A percentile compares a stretch with the other conserved stretches of the same genome.
Conservation (phyloP, 2,113 vertebrate species). For the Rutilus rutilus region DNA sequence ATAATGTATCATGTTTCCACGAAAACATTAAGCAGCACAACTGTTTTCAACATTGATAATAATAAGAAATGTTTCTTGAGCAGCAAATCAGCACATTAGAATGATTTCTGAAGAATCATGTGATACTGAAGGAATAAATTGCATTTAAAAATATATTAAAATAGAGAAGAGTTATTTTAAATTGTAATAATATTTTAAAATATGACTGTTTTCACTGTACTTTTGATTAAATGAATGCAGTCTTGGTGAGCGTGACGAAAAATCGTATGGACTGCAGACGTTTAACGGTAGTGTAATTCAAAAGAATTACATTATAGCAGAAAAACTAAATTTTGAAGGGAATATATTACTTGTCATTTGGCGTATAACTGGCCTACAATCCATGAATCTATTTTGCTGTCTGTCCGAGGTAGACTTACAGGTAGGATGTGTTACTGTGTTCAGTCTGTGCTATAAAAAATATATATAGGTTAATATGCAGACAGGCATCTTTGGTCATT, state of each 20-base stretch:
- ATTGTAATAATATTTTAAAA: not conserved
- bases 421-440: not conserved
- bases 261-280: not conserved
- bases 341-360: not conserved
- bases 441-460: not conserved
- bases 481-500: not conserved
- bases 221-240: not conserved
- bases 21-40: not conserved
- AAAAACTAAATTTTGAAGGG: not conserved
- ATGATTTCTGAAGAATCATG: not conserved
- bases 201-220: not conserved
- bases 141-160: not conserved
- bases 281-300: not conserved
- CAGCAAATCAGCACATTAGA: too few relatives aligned
- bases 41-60: not conserved
- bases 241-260: not conserved
- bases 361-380: not conserved
- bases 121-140: not conserved
- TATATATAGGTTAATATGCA: not conserved
- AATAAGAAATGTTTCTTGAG: too few relatives aligned
- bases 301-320: not conserved
- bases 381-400: not conserved
- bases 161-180: not conserved
- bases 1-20: not conserved
- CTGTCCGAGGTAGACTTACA: not conserved